phyloP scores from a whole-genome alignment of 2,888 invertebrate species.

The Danaus chrysippus region DNA sequence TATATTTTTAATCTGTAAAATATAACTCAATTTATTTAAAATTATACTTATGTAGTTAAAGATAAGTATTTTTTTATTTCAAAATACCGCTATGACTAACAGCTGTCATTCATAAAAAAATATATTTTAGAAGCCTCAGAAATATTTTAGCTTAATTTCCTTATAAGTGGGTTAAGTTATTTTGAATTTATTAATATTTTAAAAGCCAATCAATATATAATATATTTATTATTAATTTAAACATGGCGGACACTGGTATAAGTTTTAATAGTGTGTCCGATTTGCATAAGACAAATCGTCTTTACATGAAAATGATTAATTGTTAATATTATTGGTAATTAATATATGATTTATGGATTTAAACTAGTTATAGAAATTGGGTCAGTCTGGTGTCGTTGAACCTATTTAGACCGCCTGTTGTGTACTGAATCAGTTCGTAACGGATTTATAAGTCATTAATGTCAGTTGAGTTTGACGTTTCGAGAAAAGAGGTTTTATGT shows the following conservation, averaged over 20 bases:
- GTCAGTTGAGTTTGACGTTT: constrained; percentile 7
- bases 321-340: constrained; percentile 36
- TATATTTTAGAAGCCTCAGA: neutral
- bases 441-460: constrained; percentile 4
- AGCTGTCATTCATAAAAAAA: neutral
- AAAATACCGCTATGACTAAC: no score
- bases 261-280: constrained; percentile 33
- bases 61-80: no score
- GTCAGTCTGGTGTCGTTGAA: constrained; percentile 30
- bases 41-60: no score
- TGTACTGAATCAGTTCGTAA: neutral
- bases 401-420: constrained; percentile 7
- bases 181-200: constrained; percentile 6
- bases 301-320: constrained; percentile 33
- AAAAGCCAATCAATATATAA: constrained; percentile 1
- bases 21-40: no score
- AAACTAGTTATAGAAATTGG: constrained; percentile 33
- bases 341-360: constrained; percentile 36
- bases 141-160: neutral
- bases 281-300: constrained; percentile 37
- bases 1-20: no score
- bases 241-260: neutral
- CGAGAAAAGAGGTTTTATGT: constrained; percentile 3
- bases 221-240: constrained; percentile 6
- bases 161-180: neutral